Conservation (phyloP, 1,140 invertebrate genomes). For the Pseudomyrmex cubaensis region DNA sequence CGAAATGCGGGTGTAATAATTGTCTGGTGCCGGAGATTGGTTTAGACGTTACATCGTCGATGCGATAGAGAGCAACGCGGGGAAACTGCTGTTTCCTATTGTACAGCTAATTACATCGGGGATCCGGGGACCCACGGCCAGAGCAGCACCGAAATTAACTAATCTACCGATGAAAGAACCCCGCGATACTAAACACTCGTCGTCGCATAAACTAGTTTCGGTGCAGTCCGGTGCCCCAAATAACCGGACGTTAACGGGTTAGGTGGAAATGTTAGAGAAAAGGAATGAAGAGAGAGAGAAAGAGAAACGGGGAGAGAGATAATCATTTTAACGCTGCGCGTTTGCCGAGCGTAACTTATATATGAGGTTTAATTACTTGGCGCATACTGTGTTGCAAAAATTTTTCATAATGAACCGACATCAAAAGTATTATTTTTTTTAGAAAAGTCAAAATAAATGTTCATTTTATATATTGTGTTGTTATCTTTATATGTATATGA, state of each 20-base stretch:
- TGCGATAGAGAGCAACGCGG: conserved; percentile 69
- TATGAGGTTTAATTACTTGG: not conserved
- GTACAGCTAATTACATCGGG: conserved; percentile 80
- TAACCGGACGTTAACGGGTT: not conserved
- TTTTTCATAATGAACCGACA: too few species aligned
- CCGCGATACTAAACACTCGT: conserved; percentile 61
- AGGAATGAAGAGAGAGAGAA: not conserved
- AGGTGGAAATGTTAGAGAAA: not conserved
- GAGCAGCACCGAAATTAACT: conserved; percentile 78
- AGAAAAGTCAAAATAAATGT: too few species aligned
- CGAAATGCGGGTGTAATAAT: conserved; percentile 76
- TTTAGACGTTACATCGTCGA: conserved; percentile 72
- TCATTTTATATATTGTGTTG: not conserved
- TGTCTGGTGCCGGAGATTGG: conserved; percentile 76
- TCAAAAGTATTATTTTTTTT: too few species aligned
- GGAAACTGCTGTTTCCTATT: conserved; percentile 77
- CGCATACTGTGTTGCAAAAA: not conserved
- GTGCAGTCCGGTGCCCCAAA: not conserved
- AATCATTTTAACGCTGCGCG: not conserved
- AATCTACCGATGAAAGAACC: conserved; percentile 78
- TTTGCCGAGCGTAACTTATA: not conserved
- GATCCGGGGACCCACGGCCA: conserved; percentile 71
- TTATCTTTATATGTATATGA: too few species aligned
- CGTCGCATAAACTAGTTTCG: conserved; percentile 56
- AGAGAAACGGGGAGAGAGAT: not conserved